These are phyloP conservation scores for Diploscapter pachys DNA, from an alignment of 1,140 invertebrate species.

Conservation along the genomic window DNA sequence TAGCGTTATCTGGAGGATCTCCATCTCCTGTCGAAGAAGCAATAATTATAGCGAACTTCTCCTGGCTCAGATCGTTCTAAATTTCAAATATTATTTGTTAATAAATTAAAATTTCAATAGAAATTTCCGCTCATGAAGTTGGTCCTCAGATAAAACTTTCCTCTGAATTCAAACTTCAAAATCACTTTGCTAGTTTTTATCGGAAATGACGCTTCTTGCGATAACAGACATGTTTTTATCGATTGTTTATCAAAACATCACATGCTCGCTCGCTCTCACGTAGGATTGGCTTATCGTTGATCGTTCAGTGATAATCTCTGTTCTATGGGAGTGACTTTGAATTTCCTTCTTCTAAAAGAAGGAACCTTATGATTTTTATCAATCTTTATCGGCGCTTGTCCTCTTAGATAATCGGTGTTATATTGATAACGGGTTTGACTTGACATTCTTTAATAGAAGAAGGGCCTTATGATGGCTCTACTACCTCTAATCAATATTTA, in stretches of 20 bases:
- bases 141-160: not conserved
- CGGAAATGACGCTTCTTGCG: not conserved
- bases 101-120: not conserved
- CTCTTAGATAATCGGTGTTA: too few relatives aligned
- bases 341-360: too few relatives aligned
- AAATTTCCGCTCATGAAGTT: not conserved
- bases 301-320: too few relatives aligned
- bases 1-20: conserved; percentile 40
- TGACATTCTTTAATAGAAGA: not conserved
- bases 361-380: too few relatives aligned
- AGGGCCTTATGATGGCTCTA: not conserved
- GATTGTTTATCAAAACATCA: too few relatives aligned
- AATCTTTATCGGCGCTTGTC: too few relatives aligned
- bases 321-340: too few relatives aligned
- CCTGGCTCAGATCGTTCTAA: conserved; percentile 39
- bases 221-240: too few relatives aligned
- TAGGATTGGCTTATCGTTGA: too few relatives aligned
- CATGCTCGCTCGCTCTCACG: too few relatives aligned
- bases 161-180: not conserved
- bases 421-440: not conserved
- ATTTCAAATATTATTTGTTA: conserved; percentile 3
- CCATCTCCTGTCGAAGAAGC: conserved; percentile 43
- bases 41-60: conserved; percentile 35
- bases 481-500: not conserved
- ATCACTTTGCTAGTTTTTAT: not conserved